Conservation (phyloP, 2,797 vertebrate species). For the Phoxinus dragarum region DNA sequence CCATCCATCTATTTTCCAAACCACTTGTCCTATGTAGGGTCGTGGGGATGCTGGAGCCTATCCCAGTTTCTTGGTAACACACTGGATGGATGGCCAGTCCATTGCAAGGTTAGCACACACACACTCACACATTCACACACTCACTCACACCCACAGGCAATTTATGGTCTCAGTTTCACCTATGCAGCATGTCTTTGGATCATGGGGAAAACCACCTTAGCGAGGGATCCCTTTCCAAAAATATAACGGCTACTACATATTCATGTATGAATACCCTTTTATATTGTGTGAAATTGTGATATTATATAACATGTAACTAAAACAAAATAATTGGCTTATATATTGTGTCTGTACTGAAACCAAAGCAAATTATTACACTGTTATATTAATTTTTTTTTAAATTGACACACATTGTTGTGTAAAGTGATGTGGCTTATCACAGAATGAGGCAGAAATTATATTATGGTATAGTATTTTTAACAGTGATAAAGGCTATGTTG, state of each 20-base stretch:
- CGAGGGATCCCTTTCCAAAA: conserved; percentile 2
- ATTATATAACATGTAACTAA: not conserved
- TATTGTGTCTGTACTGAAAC: not conserved
- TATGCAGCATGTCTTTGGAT: conserved; percentile 33
- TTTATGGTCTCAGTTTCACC: conserved; percentile 38
- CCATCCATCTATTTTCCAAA: conserved; percentile 42
- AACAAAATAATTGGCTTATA: not conserved
- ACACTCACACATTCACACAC: conserved; percentile 33
- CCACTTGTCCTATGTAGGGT: conserved; percentile 37
- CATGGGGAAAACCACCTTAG: not conserved
- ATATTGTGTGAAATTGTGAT: not conserved
- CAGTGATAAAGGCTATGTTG: not conserved
- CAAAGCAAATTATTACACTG: not conserved
- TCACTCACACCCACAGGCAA: conserved; percentile 26
- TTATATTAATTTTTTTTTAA: not conserved
- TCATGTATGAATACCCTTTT: not conserved
- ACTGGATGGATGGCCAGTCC: conserved; percentile 39
- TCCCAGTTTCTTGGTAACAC: conserved; percentile 42
- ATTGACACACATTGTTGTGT: not conserved
- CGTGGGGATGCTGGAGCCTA: conserved; percentile 42
- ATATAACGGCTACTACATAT: not conserved
- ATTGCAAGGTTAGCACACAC: conserved; percentile 38
- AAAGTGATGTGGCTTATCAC: not conserved
- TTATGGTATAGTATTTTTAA: not conserved
- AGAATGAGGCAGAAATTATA: not conserved